Conservation (phyloP, 2,888 invertebrate species). For the Drosophila yooni region DNA sequence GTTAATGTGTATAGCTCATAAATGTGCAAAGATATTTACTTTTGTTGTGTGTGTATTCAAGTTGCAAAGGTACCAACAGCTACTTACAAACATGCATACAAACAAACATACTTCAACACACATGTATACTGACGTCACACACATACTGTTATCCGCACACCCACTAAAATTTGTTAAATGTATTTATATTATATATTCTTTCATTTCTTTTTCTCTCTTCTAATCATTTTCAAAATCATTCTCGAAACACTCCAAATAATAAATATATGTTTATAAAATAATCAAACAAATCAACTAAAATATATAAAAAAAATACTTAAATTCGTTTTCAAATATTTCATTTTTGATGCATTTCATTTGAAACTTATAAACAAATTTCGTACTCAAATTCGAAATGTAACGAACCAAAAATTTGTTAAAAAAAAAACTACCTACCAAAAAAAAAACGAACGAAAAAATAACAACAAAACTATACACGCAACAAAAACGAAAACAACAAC, state of each 20-base stretch:
- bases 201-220: conserved; percentile 84
- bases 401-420: conserved; percentile 27
- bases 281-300: conserved; percentile 26
- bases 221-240: conserved; percentile 81
- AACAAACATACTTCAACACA: conserved; percentile 5
- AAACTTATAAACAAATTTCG: conserved; percentile 54
- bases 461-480: conserved; percentile 48
- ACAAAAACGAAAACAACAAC: conserved; percentile 54
- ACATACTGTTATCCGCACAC: conserved; percentile 59
- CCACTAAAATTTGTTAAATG: conserved; percentile 81
- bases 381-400: conserved; percentile 65
- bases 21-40: conserved; percentile 38
- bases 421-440: conserved; percentile 21
- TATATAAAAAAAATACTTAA: conserved; percentile 30
- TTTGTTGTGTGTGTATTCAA: conserved; percentile 45
- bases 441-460: conserved; percentile 37
- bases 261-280: conserved; percentile 1
- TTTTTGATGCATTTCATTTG: conserved; percentile 76
- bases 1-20: conserved; percentile 22
- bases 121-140: conserved; percentile 40
- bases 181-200: conserved; percentile 84
- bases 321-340: conserved; percentile 66
- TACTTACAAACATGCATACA: conserved; percentile 25
- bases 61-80: conserved; percentile 33
- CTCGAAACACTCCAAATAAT: conserved; percentile 67